phyloP scores from a whole-genome alignment of 53 echinoderm and acorn worm genomes.

The Zoroaster sp. region DNA sequence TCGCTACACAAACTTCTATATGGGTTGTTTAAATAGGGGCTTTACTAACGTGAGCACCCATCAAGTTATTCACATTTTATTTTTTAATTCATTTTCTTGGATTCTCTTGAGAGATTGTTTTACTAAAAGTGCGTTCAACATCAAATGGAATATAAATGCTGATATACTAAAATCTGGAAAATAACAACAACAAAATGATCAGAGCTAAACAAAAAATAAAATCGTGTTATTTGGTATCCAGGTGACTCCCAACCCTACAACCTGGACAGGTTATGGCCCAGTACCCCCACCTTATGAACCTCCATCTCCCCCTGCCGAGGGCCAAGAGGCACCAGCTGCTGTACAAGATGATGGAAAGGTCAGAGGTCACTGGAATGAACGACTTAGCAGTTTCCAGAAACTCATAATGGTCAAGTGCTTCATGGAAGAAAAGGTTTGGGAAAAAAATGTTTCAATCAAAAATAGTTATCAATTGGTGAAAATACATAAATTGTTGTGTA shows the following conservation, averaged over 20 bases:
- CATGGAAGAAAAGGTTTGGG: conserved; percentile 93
- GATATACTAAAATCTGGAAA: too few species aligned
- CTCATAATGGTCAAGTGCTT: conserved; percentile 95
- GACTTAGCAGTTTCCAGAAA: conserved; percentile 95
- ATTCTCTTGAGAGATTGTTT: too few species aligned
- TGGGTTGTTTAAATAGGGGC: too few species aligned
- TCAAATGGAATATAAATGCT: background rate
- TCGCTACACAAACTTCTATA: too few species aligned
- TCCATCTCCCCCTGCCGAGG: conserved; percentile 71
- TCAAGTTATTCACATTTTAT: too few species aligned
- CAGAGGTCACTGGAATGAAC: conserved; percentile 94
- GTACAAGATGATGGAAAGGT: conserved; percentile 87
- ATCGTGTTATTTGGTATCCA: background rate
- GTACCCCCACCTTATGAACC: conserved; percentile 77
- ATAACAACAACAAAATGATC: background rate
- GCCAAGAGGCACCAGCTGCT: conserved; percentile 65
- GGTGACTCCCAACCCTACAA: conserved; percentile 89
- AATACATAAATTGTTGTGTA: background rate
- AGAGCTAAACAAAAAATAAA: background rate
- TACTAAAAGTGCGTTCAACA: too few species aligned
- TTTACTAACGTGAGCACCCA: too few species aligned
- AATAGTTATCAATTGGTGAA: background rate
- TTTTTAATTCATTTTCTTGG: too few species aligned
- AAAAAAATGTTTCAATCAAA: background rate
- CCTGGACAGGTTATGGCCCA: conserved; percentile 93